Evolutionary conservation across 2,797 vertebrate genomes (phyloP), one percentile per base, ranked within the genome.

Genomic region (Cichlasoma orientale): DNA sequence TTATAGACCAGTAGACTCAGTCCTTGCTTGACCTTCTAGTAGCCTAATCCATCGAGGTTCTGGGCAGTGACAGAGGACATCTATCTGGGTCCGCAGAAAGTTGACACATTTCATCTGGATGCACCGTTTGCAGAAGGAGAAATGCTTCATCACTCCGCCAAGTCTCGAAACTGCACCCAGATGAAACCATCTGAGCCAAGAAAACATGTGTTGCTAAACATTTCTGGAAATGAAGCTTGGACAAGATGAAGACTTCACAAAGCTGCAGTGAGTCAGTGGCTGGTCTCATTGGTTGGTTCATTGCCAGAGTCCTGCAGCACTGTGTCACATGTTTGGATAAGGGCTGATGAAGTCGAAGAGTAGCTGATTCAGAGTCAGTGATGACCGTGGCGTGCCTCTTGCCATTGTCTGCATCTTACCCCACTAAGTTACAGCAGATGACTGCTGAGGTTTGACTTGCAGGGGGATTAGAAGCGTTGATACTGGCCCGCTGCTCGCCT

Each of bases 381-480:
- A 44, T 47, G 86, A 74, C 53, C 1, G 57, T 5, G 18, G 5
- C 54, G 27, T 36, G 63, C 68, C 69, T 74, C 75, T 68, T 1
- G 74, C 84, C 84, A 89, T 92, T 92, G 91, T 90, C 58, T 55
- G 63, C 27, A 1, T 75, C 77, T 76, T 75, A 50, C 88, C 78
- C 70, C 76, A 52, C 78, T 79, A 74, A n/a, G 38, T 82, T 33
- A 1, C 70, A 33, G 61, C 71, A 79, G 84, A 78, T 83, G 87
- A 86, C 75, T 16, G 79, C 84, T 69, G 84, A 72, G 75, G 53
- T 79, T 72, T 70, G 89, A 89, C 87, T 84, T 63, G 78, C 56
- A 0, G 50, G 9, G 80, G 91, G 93, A 94, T 94, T 94, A 94
- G 88, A 85, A 3, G 72, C 72, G 86, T 90, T 93, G 92, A 93